Percentiles rank a stretch among this genome's conserved stretches.
Evolutionary conservation across 1,140 invertebrate species (phyloP).

Genomic region (Andrena cerasifolii): DNA sequence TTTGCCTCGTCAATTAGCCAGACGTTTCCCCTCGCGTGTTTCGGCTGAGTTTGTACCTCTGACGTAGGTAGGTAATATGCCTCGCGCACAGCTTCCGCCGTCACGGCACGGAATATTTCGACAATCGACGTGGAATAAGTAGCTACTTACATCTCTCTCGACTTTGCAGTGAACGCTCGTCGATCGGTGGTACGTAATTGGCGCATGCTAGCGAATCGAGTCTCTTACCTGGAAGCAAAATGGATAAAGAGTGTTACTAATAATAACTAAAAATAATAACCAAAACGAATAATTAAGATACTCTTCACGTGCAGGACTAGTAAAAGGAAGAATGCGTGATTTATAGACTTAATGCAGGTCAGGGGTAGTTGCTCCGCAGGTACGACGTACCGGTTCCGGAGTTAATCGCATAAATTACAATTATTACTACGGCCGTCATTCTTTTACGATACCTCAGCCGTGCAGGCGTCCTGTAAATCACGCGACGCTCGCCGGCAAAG

Average conservation of each 20-base stretch:
- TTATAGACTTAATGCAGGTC: constrained; percentile 55
- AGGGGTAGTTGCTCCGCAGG: constrained; percentile 28
- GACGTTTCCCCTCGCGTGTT: background rate
- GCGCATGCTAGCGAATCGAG: background rate
- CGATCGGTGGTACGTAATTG: constrained; percentile 18
- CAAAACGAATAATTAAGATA: background rate
- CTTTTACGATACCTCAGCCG: constrained; percentile 26
- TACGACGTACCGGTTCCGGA: constrained; percentile 48
- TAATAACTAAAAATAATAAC: background rate
- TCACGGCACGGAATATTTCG: background rate
- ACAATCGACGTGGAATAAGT: background rate
- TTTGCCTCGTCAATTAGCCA: background rate
- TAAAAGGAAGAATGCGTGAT: constrained; percentile 8
- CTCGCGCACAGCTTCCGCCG: too few relatives aligned
- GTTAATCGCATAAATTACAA: constrained; percentile 60
- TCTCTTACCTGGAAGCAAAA: constrained; percentile 53
- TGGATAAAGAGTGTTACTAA: background rate
- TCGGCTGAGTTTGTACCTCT: too few relatives aligned
- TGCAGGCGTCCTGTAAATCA: constrained; percentile 53
- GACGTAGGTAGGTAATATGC: too few relatives aligned
- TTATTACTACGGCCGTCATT: constrained; percentile 54
- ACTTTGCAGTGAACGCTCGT: background rate
- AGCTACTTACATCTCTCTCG: constrained; percentile 22
- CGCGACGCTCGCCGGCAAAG: constrained; percentile 34
- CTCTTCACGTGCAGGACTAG: background rate